phyloP scores from a whole-genome alignment of 1,140 invertebrate genomes.

The Galleria mellonella region DNA sequence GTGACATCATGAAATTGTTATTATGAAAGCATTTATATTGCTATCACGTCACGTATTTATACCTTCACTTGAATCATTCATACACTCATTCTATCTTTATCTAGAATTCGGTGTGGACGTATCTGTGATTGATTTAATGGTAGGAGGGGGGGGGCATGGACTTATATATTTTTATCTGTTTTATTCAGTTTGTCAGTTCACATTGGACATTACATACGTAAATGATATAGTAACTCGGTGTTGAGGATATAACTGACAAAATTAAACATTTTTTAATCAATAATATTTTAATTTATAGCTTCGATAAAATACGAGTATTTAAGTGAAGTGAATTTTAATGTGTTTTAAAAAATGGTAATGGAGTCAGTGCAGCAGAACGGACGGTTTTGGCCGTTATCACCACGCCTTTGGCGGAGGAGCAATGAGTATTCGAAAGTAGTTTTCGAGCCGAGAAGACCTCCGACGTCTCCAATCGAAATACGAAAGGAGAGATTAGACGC shows the following conservation, averaged over 20 bases:
- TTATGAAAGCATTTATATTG: slow-evolving; percentile 7
- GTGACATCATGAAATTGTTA: no score
- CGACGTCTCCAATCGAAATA: slow-evolving; percentile 44
- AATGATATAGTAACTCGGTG: neutral
- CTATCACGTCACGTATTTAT: slow-evolving; percentile 6
- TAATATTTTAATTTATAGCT: slow-evolving; percentile 2
- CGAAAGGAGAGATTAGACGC: slow-evolving; percentile 30
- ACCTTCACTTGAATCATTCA: slow-evolving; percentile 27
- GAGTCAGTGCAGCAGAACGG: slow-evolving; percentile 49
- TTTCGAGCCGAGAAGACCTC: slow-evolving; percentile 60
- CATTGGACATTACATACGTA: neutral
- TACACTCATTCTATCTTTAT: slow-evolving; percentile 15
- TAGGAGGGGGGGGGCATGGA: neutral
- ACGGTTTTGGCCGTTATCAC: slow-evolving; percentile 63
- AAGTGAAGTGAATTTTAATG: neutral
- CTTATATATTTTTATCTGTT: neutral
- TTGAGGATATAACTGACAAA: no score
- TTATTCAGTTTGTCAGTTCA: neutral
- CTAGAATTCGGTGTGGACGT: slow-evolving; percentile 4
- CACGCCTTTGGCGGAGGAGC: slow-evolving; percentile 57
- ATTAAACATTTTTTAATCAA: neutral
- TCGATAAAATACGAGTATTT: no score
- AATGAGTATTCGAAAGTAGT: slow-evolving; percentile 64
- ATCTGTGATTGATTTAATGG: slow-evolving; percentile 1
- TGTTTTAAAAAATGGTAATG: slow-evolving; percentile 55